Base-by-base conservation (phyloP, 1,140 invertebrate species). In the Trichoplusia ni region DNA sequence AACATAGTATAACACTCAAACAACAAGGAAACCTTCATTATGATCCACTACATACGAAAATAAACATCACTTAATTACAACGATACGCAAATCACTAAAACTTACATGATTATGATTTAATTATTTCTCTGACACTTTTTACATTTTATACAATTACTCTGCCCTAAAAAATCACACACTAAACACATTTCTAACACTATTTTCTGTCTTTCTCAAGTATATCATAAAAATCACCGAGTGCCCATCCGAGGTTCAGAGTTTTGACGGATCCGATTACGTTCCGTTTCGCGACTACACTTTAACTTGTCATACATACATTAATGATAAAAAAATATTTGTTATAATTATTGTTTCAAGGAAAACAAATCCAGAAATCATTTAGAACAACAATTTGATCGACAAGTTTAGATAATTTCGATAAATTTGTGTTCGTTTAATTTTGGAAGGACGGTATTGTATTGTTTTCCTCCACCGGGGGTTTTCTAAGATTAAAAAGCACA, bases 151-250 rank as follows among this genome's bases (percentile, higher is more conserved):
- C 66, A 64, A 44, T 56, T 65, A 65, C 58, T 49, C 40, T 9
- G 49, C 23, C 23, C 31, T 35, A 54, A 46, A 46, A 58, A 64
- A 49, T 44, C 19, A 42, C 46, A 49, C 40, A 67, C 64, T 49
- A 42, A 56, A 77, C 63, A 69, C 80, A 82, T 85, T 75, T 81
- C 71, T 68, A 73, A 68, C 64, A 64, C 64, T 49, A 59, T 25
- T 58, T 58, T 64, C 47, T 64, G 67, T 76, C 66, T 77, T 79
- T 80, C 69, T 79, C 77, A 80, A 79, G 73, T 81, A 75, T 73
- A 79, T 78, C 77, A 73, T 69, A 69, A n/a, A n/a, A 72, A 75
- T 73, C 76, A 77, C 69, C n/a, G n/a, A n/a, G n/a, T 79, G 42
- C 73, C 73, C 68, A 59, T 67, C 54, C 38, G 64, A 69, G 53